A percentile compares a stretch with the other conserved stretches of the same genome.
Conservation (phyloP, 2,888 invertebrate genomes). For the Drosophila ezoana region DNA sequence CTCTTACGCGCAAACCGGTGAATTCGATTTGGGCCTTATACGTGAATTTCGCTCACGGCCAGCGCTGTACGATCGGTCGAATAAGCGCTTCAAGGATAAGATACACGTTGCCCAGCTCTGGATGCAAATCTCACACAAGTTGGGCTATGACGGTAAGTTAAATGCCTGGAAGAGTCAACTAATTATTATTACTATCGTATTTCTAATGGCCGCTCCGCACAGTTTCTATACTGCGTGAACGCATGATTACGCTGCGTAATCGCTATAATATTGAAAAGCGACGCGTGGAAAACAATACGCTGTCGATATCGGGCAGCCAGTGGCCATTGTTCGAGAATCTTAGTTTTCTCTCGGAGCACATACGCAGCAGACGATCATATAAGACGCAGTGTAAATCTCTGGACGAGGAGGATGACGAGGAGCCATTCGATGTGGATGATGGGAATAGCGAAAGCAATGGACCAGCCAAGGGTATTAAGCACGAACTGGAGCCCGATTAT, state of each 20-base stretch:
- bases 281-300: conserved; percentile 79
- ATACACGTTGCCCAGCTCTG: conserved; percentile 81
- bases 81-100: conserved; percentile 84
- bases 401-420: conserved; percentile 66
- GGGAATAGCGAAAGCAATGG: conserved; percentile 52
- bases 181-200: neutral
- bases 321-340: conserved; percentile 84
- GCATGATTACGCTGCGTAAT: conserved; percentile 85
- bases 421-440: conserved; percentile 58
- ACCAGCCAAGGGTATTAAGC: conserved; percentile 56
- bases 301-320: conserved; percentile 74
- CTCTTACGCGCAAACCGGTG: conserved; percentile 82
- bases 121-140: conserved; percentile 83
- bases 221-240: conserved; percentile 84
- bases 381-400: conserved; percentile 56
- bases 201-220: neutral
- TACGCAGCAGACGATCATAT: conserved; percentile 83
- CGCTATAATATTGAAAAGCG: conserved; percentile 85
- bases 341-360: conserved; percentile 84
- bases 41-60: conserved; percentile 83
- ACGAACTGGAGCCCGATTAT: conserved; percentile 39
- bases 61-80: conserved; percentile 83
- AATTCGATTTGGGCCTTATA: conserved; percentile 84
- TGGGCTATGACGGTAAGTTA: conserved; percentile 84
- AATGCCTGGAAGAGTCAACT: neutral